phyloP scores from a whole-genome alignment of 2,113 vertebrate genomes.

The Peromyscus maniculatus region DNA sequence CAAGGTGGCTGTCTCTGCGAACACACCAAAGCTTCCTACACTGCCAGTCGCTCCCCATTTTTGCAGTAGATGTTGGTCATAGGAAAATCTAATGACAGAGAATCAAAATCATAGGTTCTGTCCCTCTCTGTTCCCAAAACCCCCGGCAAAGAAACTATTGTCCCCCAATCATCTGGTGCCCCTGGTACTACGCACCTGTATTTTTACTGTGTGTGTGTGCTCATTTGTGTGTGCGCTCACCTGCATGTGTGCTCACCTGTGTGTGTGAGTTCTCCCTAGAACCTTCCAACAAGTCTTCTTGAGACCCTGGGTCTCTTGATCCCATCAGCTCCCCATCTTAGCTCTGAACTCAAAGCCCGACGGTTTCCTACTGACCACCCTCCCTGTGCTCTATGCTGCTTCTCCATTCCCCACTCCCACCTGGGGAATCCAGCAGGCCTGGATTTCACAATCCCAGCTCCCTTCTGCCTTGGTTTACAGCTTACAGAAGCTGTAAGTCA shows the following conservation, averaged over 20 bases:
- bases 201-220: not conserved
- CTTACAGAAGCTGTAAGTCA: not conserved
- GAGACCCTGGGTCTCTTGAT: not conserved
- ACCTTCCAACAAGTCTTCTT: not conserved
- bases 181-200: not conserved
- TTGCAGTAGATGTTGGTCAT: not conserved
- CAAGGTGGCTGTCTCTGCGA: not conserved
- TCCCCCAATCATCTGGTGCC: not conserved
- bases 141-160: not conserved
- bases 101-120: not conserved
- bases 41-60: not conserved
- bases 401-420: not conserved
- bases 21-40: fast-evolving
- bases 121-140: not conserved
- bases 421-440: not conserved
- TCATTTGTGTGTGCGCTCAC: not conserved
- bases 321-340: not conserved
- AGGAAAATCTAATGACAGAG: not conserved
- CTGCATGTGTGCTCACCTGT: not conserved
- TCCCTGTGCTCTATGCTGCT: too few relatives aligned
- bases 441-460: too few relatives aligned
- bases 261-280: not conserved
- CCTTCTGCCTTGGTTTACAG: not conserved
- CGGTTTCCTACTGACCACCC: not conserved
- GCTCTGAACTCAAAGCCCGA: not conserved